These are phyloP conservation scores for Hetaerina titia DNA, from an alignment of 2,888 invertebrate genomes.

Conservation along the genomic window DNA sequence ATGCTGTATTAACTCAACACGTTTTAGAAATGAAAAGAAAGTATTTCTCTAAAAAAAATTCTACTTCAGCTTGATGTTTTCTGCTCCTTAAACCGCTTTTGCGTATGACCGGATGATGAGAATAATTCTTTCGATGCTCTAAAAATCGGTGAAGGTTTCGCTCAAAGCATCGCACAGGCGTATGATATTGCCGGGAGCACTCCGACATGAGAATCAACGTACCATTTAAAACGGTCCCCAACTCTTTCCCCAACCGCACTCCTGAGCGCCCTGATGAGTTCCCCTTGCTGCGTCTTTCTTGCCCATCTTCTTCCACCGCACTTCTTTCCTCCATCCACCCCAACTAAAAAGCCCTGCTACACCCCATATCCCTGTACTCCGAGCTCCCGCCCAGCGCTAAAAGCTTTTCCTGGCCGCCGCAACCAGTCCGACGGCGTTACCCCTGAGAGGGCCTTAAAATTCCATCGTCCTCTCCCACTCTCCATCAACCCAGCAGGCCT, in stretches of 20 bases:
- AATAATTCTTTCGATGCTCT: neutral
- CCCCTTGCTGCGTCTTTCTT: neutral
- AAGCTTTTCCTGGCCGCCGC: neutral
- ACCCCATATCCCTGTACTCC: neutral
- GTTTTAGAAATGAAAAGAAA: too few species aligned
- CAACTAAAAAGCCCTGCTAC: neutral
- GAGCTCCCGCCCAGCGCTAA: neutral
- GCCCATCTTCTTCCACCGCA: neutral
- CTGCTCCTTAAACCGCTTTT: too few species aligned
- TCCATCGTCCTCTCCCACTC: neutral
- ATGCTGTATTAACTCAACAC: too few species aligned
- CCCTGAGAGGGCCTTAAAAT: neutral
- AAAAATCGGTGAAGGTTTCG: neutral
- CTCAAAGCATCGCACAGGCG: neutral
- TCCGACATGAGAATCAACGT: neutral
- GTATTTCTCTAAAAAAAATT: too few species aligned
- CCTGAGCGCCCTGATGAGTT: too few species aligned
- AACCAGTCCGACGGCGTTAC: neutral
- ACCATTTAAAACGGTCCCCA: neutral
- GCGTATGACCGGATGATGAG: neutral
- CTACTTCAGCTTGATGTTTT: too few species aligned
- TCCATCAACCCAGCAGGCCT: neutral
- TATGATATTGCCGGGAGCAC: neutral
- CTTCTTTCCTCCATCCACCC: neutral
- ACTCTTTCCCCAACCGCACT: neutral